Evolutionary conservation across 2,797 vertebrate species (phyloP), one percentile per base, ranked within the genome.

Genomic region (Valencia hispanica): DNA sequence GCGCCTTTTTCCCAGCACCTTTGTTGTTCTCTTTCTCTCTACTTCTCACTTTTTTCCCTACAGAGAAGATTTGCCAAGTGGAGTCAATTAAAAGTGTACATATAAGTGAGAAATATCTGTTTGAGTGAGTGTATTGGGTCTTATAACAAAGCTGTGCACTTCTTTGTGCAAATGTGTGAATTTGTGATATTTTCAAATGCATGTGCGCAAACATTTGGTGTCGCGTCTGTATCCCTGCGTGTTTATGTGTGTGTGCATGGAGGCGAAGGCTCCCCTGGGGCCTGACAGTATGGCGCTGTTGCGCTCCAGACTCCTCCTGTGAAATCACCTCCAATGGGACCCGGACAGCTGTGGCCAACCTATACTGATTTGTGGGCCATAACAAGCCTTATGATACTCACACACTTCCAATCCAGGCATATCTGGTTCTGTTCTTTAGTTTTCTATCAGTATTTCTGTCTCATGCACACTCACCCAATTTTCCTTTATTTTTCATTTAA

Each of bases 311-410:
- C 89, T 93, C 90, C 91, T 92, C 90, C 83, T 89, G 90, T 84
- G 92, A 93, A 92, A 91, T 89, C 86, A 85, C 91, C 92, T 95
- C 93, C 92, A 85, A 90, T 85, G 91, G 93, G 92, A 93, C 86
- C 72, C 12, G 91, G 92, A 94, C 95, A 95, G 95, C 95, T 96
- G 94, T 93, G 94, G 92, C 94, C 94, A 92, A 94, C 90, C 93
- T 93, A 89, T 87, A 90, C 89, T 68, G 93, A 90, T 93, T 93
- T 89, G 88, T 86, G 86, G 90, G 91, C 88, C 89, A 93, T 94
- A 94, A 95, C 92, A 94, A 94, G 91, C 82, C 89, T 88, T 89
- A 88, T 93, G 89, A 94, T 84, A 92, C 78, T 81, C 84, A 85
- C 71, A 78, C 82, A 83, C 82, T 81, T 84, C 74, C 83, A 85